Conservation (phyloP, 2,113 vertebrate genomes). For the Enhydra lutris region DNA sequence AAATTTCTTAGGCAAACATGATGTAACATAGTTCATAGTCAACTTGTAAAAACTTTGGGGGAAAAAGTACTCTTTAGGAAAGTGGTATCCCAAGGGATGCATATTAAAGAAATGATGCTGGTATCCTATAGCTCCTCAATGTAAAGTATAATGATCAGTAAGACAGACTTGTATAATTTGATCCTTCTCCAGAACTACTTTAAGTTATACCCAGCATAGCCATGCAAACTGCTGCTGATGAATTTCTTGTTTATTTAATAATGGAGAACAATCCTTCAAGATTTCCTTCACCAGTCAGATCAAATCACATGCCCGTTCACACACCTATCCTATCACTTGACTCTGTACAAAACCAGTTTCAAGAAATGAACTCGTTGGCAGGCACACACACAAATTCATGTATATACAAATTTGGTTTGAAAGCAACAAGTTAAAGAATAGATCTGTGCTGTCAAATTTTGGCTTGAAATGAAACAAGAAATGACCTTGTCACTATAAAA, state of each 20-base stretch:
- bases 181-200: slow-evolving; percentile 24
- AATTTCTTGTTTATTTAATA: slow-evolving; percentile 77
- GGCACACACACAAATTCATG: slow-evolving; percentile 27
- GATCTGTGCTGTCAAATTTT: neutral
- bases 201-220: slow-evolving; percentile 52
- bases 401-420: neutral
- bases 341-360: slow-evolving; percentile 55
- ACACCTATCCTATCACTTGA: slow-evolving; percentile 65
- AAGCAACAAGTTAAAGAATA: neutral
- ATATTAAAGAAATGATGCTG: slow-evolving; percentile 42
- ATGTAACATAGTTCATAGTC: slow-evolving; percentile 1
- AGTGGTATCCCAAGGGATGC: slow-evolving; percentile 14
- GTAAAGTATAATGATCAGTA: slow-evolving; percentile 38
- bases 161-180: slow-evolving; percentile 62
- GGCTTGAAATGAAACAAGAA: neutral
- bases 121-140: neutral
- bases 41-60: neutral
- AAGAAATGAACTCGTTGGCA: slow-evolving; percentile 68
- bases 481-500: neutral
- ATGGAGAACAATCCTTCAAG: slow-evolving; percentile 55
- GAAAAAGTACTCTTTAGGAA: slow-evolving; percentile 39
- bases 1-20: slow-evolving; percentile 39
- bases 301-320: slow-evolving; percentile 48
- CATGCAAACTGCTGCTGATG: slow-evolving; percentile 69
- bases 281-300: slow-evolving; percentile 66